phyloP scores from a whole-genome alignment of 2,797 vertebrate species.

The Hafferia zeledoni region DNA sequence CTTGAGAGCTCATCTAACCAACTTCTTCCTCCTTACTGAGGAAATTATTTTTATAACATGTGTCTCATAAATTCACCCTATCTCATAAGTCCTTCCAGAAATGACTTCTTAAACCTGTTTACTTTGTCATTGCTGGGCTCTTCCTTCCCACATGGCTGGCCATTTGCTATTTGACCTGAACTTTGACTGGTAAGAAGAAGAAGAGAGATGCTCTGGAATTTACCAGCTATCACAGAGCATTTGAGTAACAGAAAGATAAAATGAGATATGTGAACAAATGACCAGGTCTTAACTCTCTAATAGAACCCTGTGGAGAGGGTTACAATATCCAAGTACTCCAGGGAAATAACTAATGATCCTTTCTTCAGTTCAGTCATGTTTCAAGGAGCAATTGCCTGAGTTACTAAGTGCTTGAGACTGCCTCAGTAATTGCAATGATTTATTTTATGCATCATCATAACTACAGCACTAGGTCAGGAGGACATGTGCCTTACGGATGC shows the following conservation, averaged over 20 bases:
- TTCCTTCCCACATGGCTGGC: not conserved
- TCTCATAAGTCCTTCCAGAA: not conserved
- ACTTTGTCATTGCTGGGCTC: not conserved
- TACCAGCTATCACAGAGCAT: not conserved
- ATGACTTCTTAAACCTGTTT: not conserved
- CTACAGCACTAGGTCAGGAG: constrained; percentile 25
- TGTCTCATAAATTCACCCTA: not conserved
- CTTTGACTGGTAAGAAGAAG: not conserved
- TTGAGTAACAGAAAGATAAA: constrained; percentile 21
- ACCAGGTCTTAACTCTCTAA: constrained; percentile 37
- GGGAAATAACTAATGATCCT: constrained; percentile 61
- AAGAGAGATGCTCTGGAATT: not conserved
- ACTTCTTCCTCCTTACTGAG: not conserved
- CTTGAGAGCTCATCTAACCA: not conserved
- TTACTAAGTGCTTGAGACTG: constrained; percentile 53
- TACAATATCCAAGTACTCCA: constrained; percentile 38
- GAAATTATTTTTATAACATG: not conserved
- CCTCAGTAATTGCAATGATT: constrained; percentile 54
- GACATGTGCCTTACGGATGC: constrained; percentile 3
- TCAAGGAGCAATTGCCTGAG: constrained; percentile 40
- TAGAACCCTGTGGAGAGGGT: constrained; percentile 40
- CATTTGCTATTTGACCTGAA: not conserved
- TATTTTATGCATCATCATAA: constrained; percentile 54
- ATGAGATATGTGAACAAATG: constrained; percentile 29
- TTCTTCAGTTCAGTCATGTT: constrained; percentile 54